A percentile compares a stretch with the other conserved stretches of the same genome.
These are phyloP conservation scores for Neuroterus valhalla DNA, from an alignment of 1,140 invertebrate species.

Conservation along the genomic window DNA sequence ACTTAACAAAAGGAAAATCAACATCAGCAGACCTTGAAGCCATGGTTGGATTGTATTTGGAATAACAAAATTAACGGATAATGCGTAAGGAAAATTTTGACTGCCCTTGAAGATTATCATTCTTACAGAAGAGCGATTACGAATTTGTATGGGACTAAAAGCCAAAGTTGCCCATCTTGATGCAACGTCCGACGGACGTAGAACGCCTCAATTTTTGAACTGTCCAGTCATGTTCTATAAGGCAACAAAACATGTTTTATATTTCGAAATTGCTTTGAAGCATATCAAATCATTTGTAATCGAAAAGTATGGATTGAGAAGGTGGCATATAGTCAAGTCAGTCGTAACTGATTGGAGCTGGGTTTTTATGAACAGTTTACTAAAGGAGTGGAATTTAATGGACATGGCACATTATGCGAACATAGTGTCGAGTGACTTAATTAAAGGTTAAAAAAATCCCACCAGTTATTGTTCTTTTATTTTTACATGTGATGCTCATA, in stretches of 20 bases:
- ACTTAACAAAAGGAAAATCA: conserved; percentile 28
- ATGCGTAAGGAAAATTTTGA: background rate
- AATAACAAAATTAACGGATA: conserved; percentile 23
- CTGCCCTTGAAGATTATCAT: no score
- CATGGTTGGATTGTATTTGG: conserved; percentile 20
- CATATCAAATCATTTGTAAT: background rate
- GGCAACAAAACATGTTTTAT: background rate
- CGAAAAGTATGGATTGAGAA: no score
- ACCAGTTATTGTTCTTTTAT: no score
- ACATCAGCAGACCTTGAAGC: conserved; percentile 41
- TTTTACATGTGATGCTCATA: conserved; percentile 37
- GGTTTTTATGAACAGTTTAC: background rate
- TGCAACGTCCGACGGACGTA: no score
- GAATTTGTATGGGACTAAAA: no score
- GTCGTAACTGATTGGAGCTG: no score
- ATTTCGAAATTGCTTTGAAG: conserved; percentile 34
- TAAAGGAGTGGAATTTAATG: background rate
- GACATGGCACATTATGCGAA: no score
- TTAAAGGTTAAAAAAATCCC: no score
- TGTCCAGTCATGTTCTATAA: background rate
- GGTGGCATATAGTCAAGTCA: no score
- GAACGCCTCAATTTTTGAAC: background rate
- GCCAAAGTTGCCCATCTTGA: no score
- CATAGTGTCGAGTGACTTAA: no score
- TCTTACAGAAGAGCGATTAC: no score